These are phyloP conservation scores for Trichomycterus rosablanca DNA, from an alignment of 2,113 vertebrate species.

Conservation along the genomic window DNA sequence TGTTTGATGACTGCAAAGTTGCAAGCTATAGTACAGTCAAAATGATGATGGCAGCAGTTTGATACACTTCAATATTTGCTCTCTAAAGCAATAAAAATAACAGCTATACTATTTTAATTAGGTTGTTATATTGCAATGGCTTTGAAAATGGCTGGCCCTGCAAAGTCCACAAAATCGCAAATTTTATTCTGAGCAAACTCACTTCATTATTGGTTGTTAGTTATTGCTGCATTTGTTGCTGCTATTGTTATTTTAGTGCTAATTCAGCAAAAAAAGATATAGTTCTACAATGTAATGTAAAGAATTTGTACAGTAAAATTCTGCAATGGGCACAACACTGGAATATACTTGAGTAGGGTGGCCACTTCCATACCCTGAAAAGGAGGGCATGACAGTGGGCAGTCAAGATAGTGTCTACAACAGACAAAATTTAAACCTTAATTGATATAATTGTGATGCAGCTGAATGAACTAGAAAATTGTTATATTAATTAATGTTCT, in stretches of 20 bases:
- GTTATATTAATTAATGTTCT: no score
- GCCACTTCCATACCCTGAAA: no score
- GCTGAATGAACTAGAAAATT: no score
- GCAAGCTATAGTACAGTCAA: constrained; percentile 21
- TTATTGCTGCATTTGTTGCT: constrained; percentile 3
- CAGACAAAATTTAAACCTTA: no score
- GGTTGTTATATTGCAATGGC: background rate
- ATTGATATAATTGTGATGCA: no score
- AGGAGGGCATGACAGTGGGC: no score
- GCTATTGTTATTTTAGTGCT: constrained; percentile 8
- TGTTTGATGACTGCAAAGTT: constrained; percentile 12
- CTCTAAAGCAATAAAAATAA: constrained; percentile 3
- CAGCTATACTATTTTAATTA: constrained; percentile 22
- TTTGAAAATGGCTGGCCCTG: background rate
- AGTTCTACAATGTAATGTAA: no score
- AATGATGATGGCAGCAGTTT: constrained; percentile 25
- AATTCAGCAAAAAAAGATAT: no score
- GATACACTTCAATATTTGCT: background rate
- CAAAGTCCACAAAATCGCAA: background rate
- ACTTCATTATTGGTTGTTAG: background rate
- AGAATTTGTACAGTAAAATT: no score
- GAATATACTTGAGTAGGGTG: no score
- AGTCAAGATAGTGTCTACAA: no score
- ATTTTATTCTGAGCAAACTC: background rate
- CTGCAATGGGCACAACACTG: no score